A percentile compares a stretch with the other conserved stretches of the same genome.
Evolutionary conservation across 2,888 invertebrate species (phyloP).

Genomic region (Lasioglossum malachurum): DNA sequence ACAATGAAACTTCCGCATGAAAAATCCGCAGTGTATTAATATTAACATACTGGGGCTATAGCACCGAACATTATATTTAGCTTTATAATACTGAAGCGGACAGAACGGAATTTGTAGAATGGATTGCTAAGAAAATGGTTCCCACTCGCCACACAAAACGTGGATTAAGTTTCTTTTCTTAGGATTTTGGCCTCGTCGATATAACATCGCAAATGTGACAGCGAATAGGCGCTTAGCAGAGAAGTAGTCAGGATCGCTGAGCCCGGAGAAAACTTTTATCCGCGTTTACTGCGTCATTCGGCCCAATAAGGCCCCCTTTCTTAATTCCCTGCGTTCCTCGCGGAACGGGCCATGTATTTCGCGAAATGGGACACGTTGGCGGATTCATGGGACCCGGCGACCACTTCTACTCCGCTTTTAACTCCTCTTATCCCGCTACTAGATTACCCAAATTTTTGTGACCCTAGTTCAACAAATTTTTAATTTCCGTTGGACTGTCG

Average conservation of each 20-base stretch:
- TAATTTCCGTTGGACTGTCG: not conserved
- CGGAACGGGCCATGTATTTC: not conserved
- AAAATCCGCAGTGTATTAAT: not conserved
- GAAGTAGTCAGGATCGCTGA: not conserved
- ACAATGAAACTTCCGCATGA: not conserved
- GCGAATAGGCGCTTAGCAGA: slow-evolving; percentile 4
- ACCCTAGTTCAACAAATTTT: not conserved
- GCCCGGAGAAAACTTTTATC: slow-evolving; percentile 16
- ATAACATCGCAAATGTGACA: not conserved
- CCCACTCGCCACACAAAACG: not conserved
- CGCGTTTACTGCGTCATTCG: slow-evolving; percentile 1
- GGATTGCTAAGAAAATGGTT: not conserved
- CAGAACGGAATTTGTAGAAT: not conserved
- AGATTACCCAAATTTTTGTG: slow-evolving; percentile 2
- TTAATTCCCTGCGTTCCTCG: slow-evolving; percentile 8
- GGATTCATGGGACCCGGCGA: not conserved
- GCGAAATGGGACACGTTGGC: slow-evolving; percentile 4
- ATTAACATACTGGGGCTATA: not conserved
- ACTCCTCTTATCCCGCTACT: slow-evolving; percentile 5
- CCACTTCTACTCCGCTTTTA: not conserved
- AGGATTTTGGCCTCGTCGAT: not conserved
- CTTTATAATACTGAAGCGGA: not conserved
- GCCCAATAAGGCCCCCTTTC: not conserved
- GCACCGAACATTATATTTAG: not conserved
- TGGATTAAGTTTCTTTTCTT: not conserved